A percentile compares a stretch with the other conserved stretches of the same genome.
Conservation (phyloP, 1,140 invertebrate species). For the Idris sp. region DNA sequence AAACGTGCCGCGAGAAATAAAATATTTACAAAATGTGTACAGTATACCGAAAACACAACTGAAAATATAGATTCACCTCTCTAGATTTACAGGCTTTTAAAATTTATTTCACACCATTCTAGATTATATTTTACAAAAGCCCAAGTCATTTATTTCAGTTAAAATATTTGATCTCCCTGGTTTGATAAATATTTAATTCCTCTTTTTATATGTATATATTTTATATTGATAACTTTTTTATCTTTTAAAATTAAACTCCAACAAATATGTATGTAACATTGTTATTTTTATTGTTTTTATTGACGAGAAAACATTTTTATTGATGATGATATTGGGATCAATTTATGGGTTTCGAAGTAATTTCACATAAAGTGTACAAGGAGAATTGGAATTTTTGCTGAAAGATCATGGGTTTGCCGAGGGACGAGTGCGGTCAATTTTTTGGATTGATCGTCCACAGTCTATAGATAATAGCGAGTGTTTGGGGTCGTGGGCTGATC, state of each 20-base stretch:
- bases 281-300: no score
- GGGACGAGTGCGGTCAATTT: constrained; percentile 66
- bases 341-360: constrained; percentile 27
- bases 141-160: no score
- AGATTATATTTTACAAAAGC: no score
- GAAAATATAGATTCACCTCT: background rate
- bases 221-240: no score
- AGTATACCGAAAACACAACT: constrained; percentile 15
- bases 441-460: constrained; percentile 72
- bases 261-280: no score
- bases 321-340: no score
- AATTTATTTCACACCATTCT: background rate
- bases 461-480: constrained; percentile 69
- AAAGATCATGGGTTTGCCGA: constrained; percentile 43
- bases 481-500: constrained; percentile 69
- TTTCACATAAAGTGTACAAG: constrained; percentile 34
- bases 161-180: no score
- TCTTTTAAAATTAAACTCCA: no score
- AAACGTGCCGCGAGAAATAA: constrained; percentile 32
- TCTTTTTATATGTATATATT: no score
- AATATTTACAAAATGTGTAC: constrained; percentile 23
- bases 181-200: no score
- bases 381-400: constrained; percentile 41
- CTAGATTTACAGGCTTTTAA: constrained; percentile 6
- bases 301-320: no score